These are phyloP conservation scores for Arctopsyche grandis DNA, from an alignment of 1,140 invertebrate species.

Conservation along the genomic window DNA sequence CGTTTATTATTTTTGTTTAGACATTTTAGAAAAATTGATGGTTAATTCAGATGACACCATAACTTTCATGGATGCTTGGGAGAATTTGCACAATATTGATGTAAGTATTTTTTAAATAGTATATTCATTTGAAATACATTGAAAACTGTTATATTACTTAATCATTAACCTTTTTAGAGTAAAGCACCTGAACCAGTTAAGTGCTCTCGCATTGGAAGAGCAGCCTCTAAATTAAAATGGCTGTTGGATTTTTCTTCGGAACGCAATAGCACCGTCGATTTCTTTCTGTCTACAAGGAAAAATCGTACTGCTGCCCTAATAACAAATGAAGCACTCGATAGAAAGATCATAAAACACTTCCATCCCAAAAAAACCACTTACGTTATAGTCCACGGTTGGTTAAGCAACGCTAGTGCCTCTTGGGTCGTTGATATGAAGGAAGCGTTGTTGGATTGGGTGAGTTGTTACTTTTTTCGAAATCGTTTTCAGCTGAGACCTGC, in stretches of 20 bases:
- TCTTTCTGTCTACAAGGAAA: constrained; percentile 57
- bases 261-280: constrained; percentile 56
- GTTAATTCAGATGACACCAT: not conserved
- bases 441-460: constrained; percentile 66
- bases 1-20: not conserved
- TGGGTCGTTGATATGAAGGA: constrained; percentile 66
- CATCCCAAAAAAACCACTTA: constrained; percentile 62
- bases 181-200: not conserved
- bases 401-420: constrained; percentile 65
- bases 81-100: not conserved
- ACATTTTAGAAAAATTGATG: not conserved
- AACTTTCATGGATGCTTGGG: not conserved
- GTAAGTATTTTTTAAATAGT: not conserved
- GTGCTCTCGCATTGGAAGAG: constrained; percentile 17
- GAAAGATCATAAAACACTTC: constrained; percentile 55
- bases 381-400: constrained; percentile 69
- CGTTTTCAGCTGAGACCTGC: not conserved
- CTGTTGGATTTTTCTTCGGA: constrained; percentile 50
- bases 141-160: too few species aligned
- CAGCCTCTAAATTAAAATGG: constrained; percentile 50
- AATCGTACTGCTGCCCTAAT: constrained; percentile 15
- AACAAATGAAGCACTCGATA: not conserved
- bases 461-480: constrained; percentile 15
- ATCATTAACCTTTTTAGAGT: too few species aligned
- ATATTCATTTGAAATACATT: not conserved